Conservation (phyloP, 2,888 invertebrate species). For the Limnephilus marmoratus region DNA sequence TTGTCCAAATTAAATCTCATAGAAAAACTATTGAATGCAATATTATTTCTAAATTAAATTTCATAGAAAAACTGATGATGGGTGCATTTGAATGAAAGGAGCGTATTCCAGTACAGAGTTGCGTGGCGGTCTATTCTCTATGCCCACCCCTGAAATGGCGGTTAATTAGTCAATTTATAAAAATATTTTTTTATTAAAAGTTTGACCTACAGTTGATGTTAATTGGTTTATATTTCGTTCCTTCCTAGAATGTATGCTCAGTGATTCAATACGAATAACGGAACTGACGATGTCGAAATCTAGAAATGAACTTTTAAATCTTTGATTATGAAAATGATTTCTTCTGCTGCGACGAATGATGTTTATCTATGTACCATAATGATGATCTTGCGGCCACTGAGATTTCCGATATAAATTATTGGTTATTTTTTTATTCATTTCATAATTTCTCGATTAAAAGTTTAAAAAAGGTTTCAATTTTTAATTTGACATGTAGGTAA, state of each 20-base stretch:
- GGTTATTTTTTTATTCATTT: neutral
- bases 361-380: neutral
- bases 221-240: neutral
- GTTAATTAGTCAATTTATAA: neutral
- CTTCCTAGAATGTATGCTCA: neutral
- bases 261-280: slow-evolving; percentile 14
- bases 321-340: slow-evolving; percentile 7
- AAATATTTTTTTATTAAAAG: neutral
- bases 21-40: no score
- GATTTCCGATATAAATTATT: neutral
- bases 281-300: neutral
- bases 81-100: no score
- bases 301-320: neutral
- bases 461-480: no score
- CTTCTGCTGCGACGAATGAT: neutral
- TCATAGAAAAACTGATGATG: no score
- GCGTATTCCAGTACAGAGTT: no score
- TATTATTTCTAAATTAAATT: no score
- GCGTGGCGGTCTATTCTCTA: no score
- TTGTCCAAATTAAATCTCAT: no score
- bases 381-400: neutral
- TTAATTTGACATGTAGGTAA: no score
- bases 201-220: neutral
- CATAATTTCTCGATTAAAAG: no score
- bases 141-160: no score